Percentiles rank a stretch among this genome's conserved stretches.
Conservation (phyloP, 2,888 invertebrate genomes). For the Drosophila multiciliata region DNA sequence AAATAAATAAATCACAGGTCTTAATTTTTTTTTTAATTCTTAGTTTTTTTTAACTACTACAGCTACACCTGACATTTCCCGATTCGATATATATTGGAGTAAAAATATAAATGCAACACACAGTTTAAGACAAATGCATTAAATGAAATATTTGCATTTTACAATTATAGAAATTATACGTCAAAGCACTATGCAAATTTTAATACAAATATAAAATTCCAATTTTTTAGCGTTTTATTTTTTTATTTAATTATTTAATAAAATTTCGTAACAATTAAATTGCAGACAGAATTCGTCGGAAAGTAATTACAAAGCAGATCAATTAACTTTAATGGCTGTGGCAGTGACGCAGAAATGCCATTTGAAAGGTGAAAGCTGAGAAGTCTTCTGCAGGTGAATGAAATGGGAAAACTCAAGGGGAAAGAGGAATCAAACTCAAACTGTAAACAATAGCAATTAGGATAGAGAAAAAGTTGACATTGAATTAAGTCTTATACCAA, state of each 20-base stretch:
- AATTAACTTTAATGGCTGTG: constrained; percentile 8
- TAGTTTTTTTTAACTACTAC: neutral
- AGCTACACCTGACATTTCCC: too few relatives aligned
- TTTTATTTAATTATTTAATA: neutral
- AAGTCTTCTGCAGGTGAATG: constrained; percentile 9
- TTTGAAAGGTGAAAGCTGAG: constrained; percentile 25
- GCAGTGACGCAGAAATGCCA: constrained; percentile 31
- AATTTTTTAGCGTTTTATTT: neutral
- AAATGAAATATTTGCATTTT: too few relatives aligned
- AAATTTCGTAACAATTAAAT: neutral
- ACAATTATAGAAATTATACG: neutral
- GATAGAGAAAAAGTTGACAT: constrained; percentile 68
- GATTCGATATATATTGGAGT: too few relatives aligned
- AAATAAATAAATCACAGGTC: neutral
- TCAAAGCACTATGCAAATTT: neutral
- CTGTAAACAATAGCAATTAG: constrained; percentile 10
- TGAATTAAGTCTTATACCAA: constrained; percentile 58
- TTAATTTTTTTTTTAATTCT: neutral
- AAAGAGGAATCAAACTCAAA: neutral
- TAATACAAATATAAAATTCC: neutral
- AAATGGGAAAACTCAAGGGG: neutral
- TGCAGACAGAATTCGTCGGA: neutral
- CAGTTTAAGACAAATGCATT: too few relatives aligned
- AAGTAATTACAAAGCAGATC: constrained; percentile 9
- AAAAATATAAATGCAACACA: too few relatives aligned